phyloP scores from a whole-genome alignment of 2,797 vertebrate genomes.

The Coluber constrictor region DNA sequence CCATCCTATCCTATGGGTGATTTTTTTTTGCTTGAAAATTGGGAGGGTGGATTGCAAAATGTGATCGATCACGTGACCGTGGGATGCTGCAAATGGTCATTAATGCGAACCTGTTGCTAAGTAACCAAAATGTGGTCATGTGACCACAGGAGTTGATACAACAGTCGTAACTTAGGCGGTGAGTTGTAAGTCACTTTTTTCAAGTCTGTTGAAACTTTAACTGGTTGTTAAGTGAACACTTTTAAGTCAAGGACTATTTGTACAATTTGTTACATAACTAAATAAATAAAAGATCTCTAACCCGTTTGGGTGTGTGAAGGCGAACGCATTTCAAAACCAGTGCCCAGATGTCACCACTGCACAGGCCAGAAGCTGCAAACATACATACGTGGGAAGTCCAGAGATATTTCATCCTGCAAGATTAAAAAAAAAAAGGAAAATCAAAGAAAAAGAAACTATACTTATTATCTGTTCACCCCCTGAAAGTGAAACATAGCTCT shows the following conservation, averaged over 20 bases:
- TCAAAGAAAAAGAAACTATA: background rate
- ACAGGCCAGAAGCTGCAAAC: slow-evolving; percentile 90
- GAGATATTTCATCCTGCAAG: slow-evolving; percentile 93
- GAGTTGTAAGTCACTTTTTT: background rate
- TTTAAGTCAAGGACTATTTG: background rate
- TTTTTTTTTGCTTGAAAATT: background rate
- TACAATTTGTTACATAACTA: background rate
- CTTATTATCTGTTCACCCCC: background rate
- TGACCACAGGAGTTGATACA: background rate
- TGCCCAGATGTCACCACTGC: slow-evolving; percentile 84
- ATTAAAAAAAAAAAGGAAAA: background rate
- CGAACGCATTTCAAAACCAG: slow-evolving; percentile 73
- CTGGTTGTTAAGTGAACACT: background rate
- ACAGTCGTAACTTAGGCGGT: background rate
- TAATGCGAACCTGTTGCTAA: background rate
- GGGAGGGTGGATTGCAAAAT: background rate
- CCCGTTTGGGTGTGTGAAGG: slow-evolving; percentile 79
- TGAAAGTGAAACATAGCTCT: background rate
- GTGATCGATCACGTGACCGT: background rate
- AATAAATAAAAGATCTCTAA: slow-evolving; percentile 48
- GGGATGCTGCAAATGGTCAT: background rate
- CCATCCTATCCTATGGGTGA: background rate
- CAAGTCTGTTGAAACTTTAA: background rate
- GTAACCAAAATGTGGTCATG: background rate
- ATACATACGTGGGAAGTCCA: slow-evolving; percentile 97